Base-by-base conservation (phyloP, 1,140 invertebrate species). In the Conus betulinus region DNA sequence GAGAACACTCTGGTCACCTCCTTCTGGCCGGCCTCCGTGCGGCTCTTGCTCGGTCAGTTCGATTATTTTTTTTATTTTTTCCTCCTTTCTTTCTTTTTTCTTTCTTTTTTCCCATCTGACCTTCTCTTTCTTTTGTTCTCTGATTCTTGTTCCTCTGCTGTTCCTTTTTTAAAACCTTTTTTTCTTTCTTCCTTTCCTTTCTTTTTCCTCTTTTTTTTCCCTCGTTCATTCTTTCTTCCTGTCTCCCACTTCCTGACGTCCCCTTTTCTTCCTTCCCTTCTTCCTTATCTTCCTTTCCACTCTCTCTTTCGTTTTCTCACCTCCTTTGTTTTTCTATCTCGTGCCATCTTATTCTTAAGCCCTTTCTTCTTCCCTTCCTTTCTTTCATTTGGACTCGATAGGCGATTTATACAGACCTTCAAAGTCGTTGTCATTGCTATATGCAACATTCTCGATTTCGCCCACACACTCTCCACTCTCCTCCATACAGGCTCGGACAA, bases 1-100 rank as follows among this genome's bases (percentile, higher is more conserved):
- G 93, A 94, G 87, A 90, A 94, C 78, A 91, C 89, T 0, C 78
- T 94, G 39, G 93, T 94, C 20, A 91, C 91, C 27, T 85, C 91
- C 39, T 87, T 91, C 88, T 94, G 93, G 93, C 93, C 94, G 1
- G 82, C 84, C 15, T 92, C 92, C 78, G 90, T 93, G 2, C 89
- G 90, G 23, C 88, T 89, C 17, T 74, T 94, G 10, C 89, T 94
- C 25, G 94, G 94, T 23, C 81, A 90, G 39, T 90, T 91, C 17
- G 17, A 2, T n/a, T 25, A 1, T n/a, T 17, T 74, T 74, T 25
- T 6, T 74, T 23, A 1, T 74, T 25, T n/a, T 74, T 20, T 74
- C 71, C n/a, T 23, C 71, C 71, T 74, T 23, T 25, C n/a, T 25
- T 23, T 74, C 71, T 25, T 23, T 25, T 23, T 25, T n/a, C n/a